A percentile compares a stretch with the other conserved stretches of the same genome.
phyloP scores from a whole-genome alignment of 1,140 invertebrate species.

The Colletes latitarsis region DNA sequence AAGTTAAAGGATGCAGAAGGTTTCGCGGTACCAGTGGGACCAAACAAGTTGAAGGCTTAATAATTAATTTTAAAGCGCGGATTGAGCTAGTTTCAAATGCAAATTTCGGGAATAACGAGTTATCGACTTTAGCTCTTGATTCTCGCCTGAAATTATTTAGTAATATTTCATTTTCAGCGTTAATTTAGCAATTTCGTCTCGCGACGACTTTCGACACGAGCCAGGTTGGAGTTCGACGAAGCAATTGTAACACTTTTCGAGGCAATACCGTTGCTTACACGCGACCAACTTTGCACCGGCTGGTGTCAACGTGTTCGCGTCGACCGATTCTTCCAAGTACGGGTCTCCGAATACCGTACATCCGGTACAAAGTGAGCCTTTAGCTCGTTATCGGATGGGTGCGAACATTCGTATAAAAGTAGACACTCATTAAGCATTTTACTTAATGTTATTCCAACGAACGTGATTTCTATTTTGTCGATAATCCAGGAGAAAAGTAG shows the following conservation, averaged over 20 bases:
- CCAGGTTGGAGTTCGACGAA: background rate
- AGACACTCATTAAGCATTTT: background rate
- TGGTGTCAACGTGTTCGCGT: background rate
- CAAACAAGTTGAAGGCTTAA: too few relatives aligned
- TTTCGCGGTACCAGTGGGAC: too few relatives aligned
- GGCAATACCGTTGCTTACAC: constrained; percentile 12
- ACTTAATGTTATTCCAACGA: background rate
- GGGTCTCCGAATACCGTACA: background rate
- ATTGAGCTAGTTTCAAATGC: too few relatives aligned
- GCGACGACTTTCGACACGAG: background rate
- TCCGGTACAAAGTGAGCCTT: background rate
- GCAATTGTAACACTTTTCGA: constrained; percentile 17
- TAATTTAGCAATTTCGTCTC: too few relatives aligned
- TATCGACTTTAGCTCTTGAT: too few relatives aligned
- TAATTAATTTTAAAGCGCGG: too few relatives aligned
- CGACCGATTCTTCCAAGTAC: constrained; percentile 4
- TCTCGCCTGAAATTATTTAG: too few relatives aligned
- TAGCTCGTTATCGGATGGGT: background rate
- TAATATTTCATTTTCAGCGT: too few relatives aligned
- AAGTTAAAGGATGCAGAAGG: too few relatives aligned
- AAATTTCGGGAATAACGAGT: too few relatives aligned
- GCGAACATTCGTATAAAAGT: background rate
- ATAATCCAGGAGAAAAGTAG: background rate
- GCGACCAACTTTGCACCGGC: constrained; percentile 13
- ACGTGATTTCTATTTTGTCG: background rate